phyloP scores from a whole-genome alignment of 2,113 vertebrate genomes.

The Pluvialis apricaria region DNA sequence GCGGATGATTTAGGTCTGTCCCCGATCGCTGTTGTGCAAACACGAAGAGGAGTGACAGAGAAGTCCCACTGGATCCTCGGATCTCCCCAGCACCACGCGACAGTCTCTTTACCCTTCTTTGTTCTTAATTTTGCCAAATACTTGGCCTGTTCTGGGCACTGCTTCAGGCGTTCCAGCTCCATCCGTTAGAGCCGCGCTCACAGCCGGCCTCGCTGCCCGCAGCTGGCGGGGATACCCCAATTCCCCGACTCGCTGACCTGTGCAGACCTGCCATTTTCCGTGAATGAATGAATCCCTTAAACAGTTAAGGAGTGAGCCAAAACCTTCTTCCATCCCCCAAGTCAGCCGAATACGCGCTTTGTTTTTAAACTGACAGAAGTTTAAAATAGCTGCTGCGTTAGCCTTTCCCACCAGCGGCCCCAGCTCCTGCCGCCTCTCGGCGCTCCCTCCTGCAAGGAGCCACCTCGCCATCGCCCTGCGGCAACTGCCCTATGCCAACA shows the following conservation, averaged over 20 bases:
- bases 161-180: background rate
- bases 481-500: background rate
- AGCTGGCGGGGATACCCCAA: background rate
- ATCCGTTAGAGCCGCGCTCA: background rate
- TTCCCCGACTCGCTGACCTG: background rate
- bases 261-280: background rate
- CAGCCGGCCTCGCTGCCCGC: background rate
- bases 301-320: background rate
- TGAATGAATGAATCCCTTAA: background rate
- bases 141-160: background rate
- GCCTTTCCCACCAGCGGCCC: background rate
- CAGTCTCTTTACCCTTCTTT: background rate
- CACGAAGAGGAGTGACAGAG: background rate
- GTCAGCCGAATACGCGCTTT: background rate
- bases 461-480: background rate
- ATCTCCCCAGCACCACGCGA: background rate
- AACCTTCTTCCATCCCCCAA: background rate
- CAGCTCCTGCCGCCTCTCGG: rapidly evolving
- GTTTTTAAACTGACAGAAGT: background rate
- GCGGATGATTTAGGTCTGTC: background rate
- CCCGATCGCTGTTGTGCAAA: background rate
- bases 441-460: background rate
- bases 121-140: background rate
- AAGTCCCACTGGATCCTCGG: background rate
- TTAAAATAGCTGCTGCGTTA: background rate